Percentiles rank a stretch among this genome's conserved stretches.
Conservation (phyloP, 2,113 vertebrate genomes). For the Aix galericulata region DNA sequence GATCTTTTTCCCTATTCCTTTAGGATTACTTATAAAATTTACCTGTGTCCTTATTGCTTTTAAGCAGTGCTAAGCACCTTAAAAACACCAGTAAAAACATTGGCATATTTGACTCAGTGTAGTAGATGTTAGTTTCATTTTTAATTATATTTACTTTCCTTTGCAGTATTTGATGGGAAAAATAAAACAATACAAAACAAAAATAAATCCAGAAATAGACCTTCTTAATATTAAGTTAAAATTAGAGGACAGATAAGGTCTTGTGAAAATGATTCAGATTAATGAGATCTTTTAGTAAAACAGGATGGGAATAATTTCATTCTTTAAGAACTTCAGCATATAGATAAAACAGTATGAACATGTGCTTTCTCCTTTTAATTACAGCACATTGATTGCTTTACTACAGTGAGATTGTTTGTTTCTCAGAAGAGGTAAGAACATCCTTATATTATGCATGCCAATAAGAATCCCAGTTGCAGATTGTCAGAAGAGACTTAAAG, state of each 20-base stretch:
- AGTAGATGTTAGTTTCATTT: neutral
- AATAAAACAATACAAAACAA: neutral
- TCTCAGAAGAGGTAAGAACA: neutral
- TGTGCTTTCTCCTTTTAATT: neutral
- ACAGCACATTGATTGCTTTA: neutral
- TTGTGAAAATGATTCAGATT: neutral
- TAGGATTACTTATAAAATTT: neutral
- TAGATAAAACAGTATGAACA: neutral
- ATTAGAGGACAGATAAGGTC: neutral
- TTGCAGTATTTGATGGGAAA: neutral
- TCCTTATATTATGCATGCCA: neutral
- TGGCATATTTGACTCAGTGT: neutral
- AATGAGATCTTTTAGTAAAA: neutral
- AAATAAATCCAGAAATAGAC: neutral
- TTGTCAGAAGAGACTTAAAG: neutral
- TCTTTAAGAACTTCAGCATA: neutral
- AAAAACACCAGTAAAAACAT: neutral
- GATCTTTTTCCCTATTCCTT: neutral
- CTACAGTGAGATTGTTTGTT: neutral
- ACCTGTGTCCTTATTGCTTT: neutral
- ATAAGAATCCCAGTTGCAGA: neutral
- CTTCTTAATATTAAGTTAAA: neutral
- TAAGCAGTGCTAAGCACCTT: neutral
- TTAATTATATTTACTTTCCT: neutral
- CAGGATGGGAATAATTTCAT: neutral